phyloP scores from a whole-genome alignment of 2,888 invertebrate species.

The Phlogophora meticulosa region DNA sequence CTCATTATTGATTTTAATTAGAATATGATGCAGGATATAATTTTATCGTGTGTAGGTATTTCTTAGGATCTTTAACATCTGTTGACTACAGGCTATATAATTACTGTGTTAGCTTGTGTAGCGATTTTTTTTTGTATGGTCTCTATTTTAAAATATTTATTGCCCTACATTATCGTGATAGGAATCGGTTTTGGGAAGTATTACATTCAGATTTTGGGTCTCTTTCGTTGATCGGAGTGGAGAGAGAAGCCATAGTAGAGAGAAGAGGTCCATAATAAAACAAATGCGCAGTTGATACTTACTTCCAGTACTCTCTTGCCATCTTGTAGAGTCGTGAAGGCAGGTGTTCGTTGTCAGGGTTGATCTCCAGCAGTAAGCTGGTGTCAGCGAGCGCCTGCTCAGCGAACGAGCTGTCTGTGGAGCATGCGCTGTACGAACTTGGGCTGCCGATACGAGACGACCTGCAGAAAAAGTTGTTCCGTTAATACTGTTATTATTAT shows the following conservation, averaged over 20 bases:
- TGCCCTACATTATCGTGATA: no score
- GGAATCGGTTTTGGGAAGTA: no score
- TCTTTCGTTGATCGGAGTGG: no score
- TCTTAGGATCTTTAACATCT: not conserved
- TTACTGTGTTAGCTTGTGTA: no score
- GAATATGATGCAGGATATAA: conserved; percentile 3
- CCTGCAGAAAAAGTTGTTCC: conserved; percentile 62
- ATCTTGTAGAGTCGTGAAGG: conserved; percentile 94
- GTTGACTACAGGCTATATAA: no score
- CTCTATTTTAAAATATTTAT: no score
- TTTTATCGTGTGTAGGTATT: not conserved
- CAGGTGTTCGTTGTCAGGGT: conserved; percentile 89
- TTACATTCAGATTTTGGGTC: no score
- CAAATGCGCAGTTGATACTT: conserved; percentile 73
- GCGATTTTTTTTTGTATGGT: no score
- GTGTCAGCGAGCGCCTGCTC: conserved; percentile 88
- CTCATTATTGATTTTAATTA: conserved; percentile 37
- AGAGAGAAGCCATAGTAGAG: no score
- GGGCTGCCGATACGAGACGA: conserved; percentile 85
- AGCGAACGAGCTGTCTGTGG: conserved; percentile 90
- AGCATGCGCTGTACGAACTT: conserved; percentile 83
- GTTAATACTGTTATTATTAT: not conserved
- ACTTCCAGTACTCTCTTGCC: conserved; percentile 97
- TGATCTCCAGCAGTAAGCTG: conserved; percentile 82
- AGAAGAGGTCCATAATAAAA: no score